These are phyloP conservation scores for Amazonetta brasiliensis DNA, from an alignment of 2,797 vertebrate genomes.

Conservation along the genomic window DNA sequence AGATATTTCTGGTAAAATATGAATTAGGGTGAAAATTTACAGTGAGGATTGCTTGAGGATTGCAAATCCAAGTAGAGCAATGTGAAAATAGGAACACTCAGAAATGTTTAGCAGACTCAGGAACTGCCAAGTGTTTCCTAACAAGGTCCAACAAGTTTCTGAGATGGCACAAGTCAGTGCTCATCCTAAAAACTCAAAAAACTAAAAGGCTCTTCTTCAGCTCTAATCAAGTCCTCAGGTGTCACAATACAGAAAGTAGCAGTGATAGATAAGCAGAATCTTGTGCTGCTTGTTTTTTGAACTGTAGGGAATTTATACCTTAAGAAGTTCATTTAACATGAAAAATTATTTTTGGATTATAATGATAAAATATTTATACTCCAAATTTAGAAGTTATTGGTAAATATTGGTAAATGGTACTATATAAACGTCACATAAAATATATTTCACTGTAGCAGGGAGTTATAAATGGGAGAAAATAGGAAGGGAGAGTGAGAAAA, in stretches of 20 bases:
- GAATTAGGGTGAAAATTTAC: background rate
- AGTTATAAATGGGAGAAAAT: background rate
- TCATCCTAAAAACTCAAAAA: background rate
- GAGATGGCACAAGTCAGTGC: background rate
- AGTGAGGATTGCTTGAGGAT: background rate
- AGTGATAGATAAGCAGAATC: background rate
- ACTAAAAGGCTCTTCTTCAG: background rate
- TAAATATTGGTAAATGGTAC: background rate
- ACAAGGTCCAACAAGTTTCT: background rate
- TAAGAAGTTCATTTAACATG: background rate
- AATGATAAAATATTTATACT: background rate
- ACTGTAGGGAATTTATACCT: background rate
- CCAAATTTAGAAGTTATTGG: background rate
- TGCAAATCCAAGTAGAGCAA: background rate
- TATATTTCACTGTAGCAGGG: background rate
- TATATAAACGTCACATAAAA: background rate
- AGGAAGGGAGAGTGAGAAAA: background rate
- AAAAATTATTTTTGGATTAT: background rate
- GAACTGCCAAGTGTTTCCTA: background rate
- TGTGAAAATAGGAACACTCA: background rate
- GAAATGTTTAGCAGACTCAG: background rate
- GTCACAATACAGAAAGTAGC: background rate
- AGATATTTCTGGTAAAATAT: background rate
- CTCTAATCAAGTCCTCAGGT: background rate
- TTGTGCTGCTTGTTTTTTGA: background rate